A percentile compares a stretch with the other conserved stretches of the same genome.
These are phyloP conservation scores for Wasmannia auropunctata DNA, from an alignment of 1,140 invertebrate genomes.

Conservation along the genomic window DNA sequence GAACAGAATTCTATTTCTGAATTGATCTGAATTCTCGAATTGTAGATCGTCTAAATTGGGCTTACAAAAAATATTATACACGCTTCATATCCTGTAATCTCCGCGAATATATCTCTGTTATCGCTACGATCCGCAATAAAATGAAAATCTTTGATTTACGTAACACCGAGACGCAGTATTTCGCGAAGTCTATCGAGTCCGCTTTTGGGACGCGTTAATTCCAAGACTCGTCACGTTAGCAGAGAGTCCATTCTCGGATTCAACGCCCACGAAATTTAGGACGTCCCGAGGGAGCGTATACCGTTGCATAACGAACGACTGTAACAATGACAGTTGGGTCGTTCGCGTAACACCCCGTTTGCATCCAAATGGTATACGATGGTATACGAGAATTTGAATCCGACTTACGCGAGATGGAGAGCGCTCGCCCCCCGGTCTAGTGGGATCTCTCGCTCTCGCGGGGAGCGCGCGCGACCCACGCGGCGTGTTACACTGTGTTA, in stretches of 20 bases:
- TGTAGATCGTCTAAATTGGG: neutral
- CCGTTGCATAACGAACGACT: neutral
- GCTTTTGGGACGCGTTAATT: neutral
- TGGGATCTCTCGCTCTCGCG: neutral
- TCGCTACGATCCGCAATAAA: neutral
- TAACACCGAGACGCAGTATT: neutral
- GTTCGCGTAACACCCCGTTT: neutral
- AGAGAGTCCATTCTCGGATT: neutral
- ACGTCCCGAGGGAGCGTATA: neutral
- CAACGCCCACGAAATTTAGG: neutral
- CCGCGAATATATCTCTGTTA: neutral
- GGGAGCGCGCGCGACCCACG: neutral
- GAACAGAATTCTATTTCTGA: neutral
- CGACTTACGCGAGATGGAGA: neutral
- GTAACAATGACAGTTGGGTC: neutral
- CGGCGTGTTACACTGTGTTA: neutral
- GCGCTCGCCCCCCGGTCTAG: neutral
- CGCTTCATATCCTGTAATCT: neutral
- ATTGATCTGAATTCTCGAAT: neutral
- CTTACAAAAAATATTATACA: neutral
- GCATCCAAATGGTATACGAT: constrained; percentile 11
- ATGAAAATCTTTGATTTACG: neutral
- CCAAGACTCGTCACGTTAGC: neutral
- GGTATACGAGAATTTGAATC: constrained; percentile 5
- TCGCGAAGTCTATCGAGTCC: neutral